Base-by-base conservation (phyloP, 2,113 vertebrate species). In the Ameiurus melas region DNA sequence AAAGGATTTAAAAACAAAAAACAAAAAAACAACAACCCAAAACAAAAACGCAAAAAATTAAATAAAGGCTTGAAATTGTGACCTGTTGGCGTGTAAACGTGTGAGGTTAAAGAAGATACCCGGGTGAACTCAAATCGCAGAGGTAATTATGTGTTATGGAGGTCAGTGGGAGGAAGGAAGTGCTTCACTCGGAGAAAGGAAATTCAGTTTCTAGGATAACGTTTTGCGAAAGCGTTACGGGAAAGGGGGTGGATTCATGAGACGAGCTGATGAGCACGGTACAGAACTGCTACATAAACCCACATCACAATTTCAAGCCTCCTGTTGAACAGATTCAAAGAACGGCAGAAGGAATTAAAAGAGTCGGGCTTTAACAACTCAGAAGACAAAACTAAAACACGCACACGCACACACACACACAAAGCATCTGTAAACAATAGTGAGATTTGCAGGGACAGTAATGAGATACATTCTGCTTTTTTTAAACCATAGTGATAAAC, bases 221-320 rank as follows among this genome's bases (percentile, higher is more conserved):
- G 17, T 5, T 78, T 60, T 68, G 60, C 10, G 27, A 36, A 53
- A 78, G 19, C 75, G 3, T 79, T 2, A 51, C 30, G 1, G 39
- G 51, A 27, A 78, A 55, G 14, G 4, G 4, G 25, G n/a, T 9
- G 16, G 43, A 36, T 30, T 77, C 13, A 17, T 30, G 25, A 27
- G 71, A n/a, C 5, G 10, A 55, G 66, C 16, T 70, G n/a, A 77
- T 62, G 71, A 39, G 20, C 71, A 62, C 7, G 27, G 22, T 66
- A 22, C 39, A 22, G 57, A 75, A 64, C 80, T 83, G 86, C 80
- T 64, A 77, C 39, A 88, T 66, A 77, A 83, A 83, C 57, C 22
- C 30, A 25, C 39, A 90, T 95, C 94, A 95, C 95, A 93, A 95
- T 96, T 95, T 95, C 95, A 96, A 95, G 95, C 95, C 95, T 95